Conservation (phyloP, 1,140 invertebrate species). For the Dysdera silvatica region DNA sequence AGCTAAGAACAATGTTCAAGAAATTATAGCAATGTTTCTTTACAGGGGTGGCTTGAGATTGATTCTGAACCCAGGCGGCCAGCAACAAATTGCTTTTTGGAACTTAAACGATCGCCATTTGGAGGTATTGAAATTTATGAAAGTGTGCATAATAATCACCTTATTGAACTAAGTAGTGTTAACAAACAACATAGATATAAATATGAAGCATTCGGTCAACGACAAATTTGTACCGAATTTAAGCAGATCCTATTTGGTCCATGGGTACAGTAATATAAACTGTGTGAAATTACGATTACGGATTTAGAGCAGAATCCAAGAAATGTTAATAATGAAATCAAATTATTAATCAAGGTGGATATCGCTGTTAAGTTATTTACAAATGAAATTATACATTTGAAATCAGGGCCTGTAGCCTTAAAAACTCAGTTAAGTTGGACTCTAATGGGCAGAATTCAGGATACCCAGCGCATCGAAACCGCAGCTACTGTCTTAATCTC, state of each 20-base stretch:
- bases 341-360: conserved; percentile 10
- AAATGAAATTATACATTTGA: not conserved
- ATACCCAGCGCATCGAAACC: not conserved
- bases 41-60: too few relatives aligned
- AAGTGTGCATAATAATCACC: not conserved
- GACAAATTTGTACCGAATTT: not conserved
- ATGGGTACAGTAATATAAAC: not conserved
- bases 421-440: not conserved
- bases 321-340: conserved; percentile 13
- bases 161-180: not conserved
- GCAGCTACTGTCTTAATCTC: not conserved
- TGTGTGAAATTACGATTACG: not conserved
- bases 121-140: not conserved
- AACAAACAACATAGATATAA: conserved; percentile 4
- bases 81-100: too few relatives aligned
- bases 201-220: conserved; percentile 1
- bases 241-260: conserved; percentile 1
- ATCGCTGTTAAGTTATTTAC: conserved; percentile 9
- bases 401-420: not conserved
- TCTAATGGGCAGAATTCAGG: conserved; percentile 2
- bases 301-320: not conserved
- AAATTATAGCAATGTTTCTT: too few relatives aligned
- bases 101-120: conserved; percentile 6
- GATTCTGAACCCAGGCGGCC: too few relatives aligned
- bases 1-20: too few relatives aligned